Base-by-base conservation (phyloP, 2,113 vertebrate species). In the Epinephelus moara region DNA sequence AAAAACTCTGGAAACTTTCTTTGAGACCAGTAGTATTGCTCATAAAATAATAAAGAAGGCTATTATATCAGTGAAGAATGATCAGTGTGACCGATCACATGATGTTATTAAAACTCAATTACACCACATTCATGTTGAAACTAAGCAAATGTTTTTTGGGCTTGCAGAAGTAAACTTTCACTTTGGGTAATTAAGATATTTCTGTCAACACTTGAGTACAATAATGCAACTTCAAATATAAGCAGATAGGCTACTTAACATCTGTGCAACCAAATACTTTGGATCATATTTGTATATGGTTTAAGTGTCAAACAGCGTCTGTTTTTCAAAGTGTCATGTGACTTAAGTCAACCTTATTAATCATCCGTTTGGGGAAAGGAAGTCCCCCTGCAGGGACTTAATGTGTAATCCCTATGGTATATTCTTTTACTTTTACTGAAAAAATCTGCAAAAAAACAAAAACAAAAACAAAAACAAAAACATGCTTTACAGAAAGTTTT, bases 81-180 rank as follows among this genome's bases (percentile, higher is more conserved):
- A 45, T 45, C 57, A 45, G 21, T 75, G 60, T 68, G 55, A 67
- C 18, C 37, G 27, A 55, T 75, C 23, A 19, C 21, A 37, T 13
- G 40, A 1, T 15, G 13, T 23, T 55, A 45, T 56, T 55, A 45
- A 45, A 14, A 55, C 18, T 21, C 10, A 6, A n/a, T 33, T 76
- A 61, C 50, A 67, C 3, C 27, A 60, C 6, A 40, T 81, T 74
- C 70, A 27, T 49, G 21, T 45, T 57, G 23, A 75, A 78, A 57
- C 60, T 9, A 27, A 42, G 3, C 13, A 19, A 11, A 60, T 42
- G 40, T 11, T n/a, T 5, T 11, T 53, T 61, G 4, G 27, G 4
- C 14, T n/a, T 57, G 18, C 8, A 21, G 33, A 27, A 60, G 11
- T 59, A 3, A 3, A 67, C 17, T 53, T 42, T 66, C 0, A 53